Conservation (phyloP, 1,140 invertebrate genomes). For the Rhopalosiphum padi region DNA sequence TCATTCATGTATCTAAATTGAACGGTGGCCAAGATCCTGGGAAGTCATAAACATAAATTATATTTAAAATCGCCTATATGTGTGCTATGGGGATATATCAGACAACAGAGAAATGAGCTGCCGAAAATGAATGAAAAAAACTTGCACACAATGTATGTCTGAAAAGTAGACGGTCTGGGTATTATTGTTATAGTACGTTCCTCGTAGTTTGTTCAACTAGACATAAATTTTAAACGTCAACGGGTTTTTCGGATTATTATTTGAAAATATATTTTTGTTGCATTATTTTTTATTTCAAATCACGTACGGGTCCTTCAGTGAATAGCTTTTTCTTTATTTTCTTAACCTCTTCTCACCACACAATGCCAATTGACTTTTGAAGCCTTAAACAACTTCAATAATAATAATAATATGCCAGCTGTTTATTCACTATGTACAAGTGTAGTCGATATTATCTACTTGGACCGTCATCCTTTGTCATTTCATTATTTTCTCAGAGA, state of each 20-base stretch:
- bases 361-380: conserved; percentile 14
- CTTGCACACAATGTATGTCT: neutral
- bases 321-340: conserved; percentile 37
- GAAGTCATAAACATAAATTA: conserved; percentile 45
- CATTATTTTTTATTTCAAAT: conserved; percentile 8
- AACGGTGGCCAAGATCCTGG: conserved; percentile 13
- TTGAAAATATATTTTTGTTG: neutral
- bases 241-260: neutral
- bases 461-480: neutral
- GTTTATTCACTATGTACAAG: neutral
- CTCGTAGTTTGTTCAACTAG: neutral
- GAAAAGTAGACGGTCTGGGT: neutral
- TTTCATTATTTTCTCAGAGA: neutral
- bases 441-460: neutral
- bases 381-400: conserved; percentile 5
- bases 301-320: neutral
- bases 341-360: neutral
- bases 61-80: neutral
- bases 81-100: neutral
- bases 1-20: conserved; percentile 32
- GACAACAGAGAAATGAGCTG: neutral
- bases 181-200: neutral
- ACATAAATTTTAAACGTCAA: neutral
- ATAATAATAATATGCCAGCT: neutral
- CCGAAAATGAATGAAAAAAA: neutral